A percentile compares a stretch with the other conserved stretches of the same genome.
phyloP scores from a whole-genome alignment of 2,797 vertebrate species.

The Paramormyrops hopkinsi region DNA sequence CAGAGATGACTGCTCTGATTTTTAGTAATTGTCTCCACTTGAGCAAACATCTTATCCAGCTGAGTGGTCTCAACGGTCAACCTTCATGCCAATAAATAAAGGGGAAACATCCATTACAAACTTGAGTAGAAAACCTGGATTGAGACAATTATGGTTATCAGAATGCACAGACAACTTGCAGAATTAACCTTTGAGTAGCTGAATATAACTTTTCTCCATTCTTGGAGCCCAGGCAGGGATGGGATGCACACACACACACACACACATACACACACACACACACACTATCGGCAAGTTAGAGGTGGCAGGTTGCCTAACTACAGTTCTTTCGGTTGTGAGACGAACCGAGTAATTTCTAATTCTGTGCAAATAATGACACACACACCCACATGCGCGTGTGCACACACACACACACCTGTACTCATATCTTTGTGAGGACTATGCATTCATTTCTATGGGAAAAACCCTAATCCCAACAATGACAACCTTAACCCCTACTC shows the following conservation, averaged over 20 bases:
- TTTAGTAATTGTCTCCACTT: slow-evolving; percentile 73
- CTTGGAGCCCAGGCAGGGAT: not conserved
- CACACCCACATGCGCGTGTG: not conserved
- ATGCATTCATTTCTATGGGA: not conserved
- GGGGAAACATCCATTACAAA: slow-evolving; percentile 16
- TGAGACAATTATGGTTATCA: not conserved
- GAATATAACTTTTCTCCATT: not conserved
- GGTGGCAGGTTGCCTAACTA: no score
- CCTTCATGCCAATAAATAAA: slow-evolving; percentile 46
- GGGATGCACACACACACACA: not conserved
- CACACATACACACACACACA: not conserved
- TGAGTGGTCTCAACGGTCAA: slow-evolving; percentile 50
- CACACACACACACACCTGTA: not conserved
- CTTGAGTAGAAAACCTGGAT: not conserved
- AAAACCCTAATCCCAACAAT: not conserved
- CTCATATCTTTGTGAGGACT: not conserved
- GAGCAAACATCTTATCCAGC: slow-evolving; percentile 63
- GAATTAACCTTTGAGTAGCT: not conserved
- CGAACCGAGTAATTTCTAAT: no score
- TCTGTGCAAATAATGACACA: not conserved
- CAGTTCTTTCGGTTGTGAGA: no score
- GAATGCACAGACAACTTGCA: not conserved
- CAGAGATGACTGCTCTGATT: slow-evolving; percentile 57
- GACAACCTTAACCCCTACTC: not conserved
- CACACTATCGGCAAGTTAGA: no score